phyloP scores from a whole-genome alignment of 2,113 vertebrate species.

The Danio rerio region GRCz12tu NC_133199.1:23888001-23888500 shows the following conservation, averaged over 20 bases:
- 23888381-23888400: neutral
- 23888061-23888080: conserved; percentile 73
- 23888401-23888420: neutral
- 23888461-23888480: no score
- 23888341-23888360: neutral
- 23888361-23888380: neutral
- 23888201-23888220: conserved; percentile 82
- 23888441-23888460: no score
- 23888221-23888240: conserved; percentile 81
- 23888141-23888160: conserved; percentile 85
- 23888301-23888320: conserved; percentile 27
- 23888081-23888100: conserved; percentile 71
- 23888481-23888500: no score
- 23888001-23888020: conserved; percentile 84
- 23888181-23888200: conserved; percentile 74
- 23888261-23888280: conserved; percentile 63
- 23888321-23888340: conserved; percentile 45
- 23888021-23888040: conserved; percentile 66
- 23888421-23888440: no score
- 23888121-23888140: conserved; percentile 73
- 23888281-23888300: neutral
- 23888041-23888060: conserved; percentile 80
- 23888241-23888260: conserved; percentile 77
- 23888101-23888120: conserved; percentile 86
- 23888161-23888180: conserved; percentile 73